A percentile compares a stretch with the other conserved stretches of the same genome.
These are phyloP conservation scores for Emydoidea blandingii DNA, from an alignment of 2,797 vertebrate species.

Conservation along the genomic window DNA sequence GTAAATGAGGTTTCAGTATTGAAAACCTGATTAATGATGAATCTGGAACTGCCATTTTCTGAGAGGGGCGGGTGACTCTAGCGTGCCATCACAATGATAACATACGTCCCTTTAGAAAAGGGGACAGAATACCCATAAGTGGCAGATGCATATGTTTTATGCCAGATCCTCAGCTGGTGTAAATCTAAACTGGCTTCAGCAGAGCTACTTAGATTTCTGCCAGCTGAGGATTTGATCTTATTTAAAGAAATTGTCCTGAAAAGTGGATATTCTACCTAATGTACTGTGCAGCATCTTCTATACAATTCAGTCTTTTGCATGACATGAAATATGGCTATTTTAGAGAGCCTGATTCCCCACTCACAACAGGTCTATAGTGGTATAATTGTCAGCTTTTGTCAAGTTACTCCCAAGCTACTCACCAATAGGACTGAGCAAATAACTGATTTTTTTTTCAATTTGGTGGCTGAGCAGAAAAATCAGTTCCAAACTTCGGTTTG, in stretches of 20 bases:
- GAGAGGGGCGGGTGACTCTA: not conserved
- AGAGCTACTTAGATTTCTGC: not conserved
- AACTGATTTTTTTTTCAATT: not conserved
- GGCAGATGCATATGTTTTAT: not conserved
- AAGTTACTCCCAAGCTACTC: not conserved
- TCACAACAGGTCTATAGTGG: not conserved
- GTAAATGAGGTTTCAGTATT: not conserved
- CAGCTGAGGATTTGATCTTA: too few relatives aligned
- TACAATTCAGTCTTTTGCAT: not conserved
- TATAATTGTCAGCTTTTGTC: not conserved
- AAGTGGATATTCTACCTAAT: too few relatives aligned
- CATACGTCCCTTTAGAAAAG: not conserved
- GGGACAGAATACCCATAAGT: not conserved
- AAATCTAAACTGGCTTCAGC: not conserved
- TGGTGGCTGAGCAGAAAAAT: not conserved
- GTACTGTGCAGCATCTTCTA: not conserved
- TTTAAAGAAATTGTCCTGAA: too few relatives aligned
- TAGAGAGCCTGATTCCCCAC: not conserved
- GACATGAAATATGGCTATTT: too few relatives aligned
- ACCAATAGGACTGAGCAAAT: not conserved
- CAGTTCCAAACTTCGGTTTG: not conserved
- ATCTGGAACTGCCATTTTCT: not conserved
- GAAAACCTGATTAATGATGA: not conserved
- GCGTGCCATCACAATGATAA: accelerated
- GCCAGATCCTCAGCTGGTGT: not conserved